Conservation (phyloP, 2,113 vertebrate species). For the Neolamprologus hecqui region DNA sequence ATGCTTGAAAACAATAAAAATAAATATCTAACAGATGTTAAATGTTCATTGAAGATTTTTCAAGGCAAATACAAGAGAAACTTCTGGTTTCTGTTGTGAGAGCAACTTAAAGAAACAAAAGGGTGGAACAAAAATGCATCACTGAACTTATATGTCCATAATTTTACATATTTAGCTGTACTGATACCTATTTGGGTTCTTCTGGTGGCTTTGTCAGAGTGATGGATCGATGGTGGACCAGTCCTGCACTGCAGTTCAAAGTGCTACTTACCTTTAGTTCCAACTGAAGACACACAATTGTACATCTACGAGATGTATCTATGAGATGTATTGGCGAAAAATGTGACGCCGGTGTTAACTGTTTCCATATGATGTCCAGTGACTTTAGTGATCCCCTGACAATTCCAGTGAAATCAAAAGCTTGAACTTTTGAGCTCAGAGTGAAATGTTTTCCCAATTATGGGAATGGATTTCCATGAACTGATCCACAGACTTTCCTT, state of each 20-base stretch:
- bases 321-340: neutral
- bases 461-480: neutral
- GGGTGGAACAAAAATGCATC: fast-evolving
- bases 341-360: neutral
- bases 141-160: neutral
- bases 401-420: neutral
- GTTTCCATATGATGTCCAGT: neutral
- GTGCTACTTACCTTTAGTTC: neutral
- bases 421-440: neutral
- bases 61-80: neutral
- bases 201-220: neutral
- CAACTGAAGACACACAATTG: neutral
- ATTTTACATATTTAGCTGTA: neutral
- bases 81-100: neutral
- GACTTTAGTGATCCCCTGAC: neutral
- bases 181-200: neutral
- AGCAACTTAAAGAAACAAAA: neutral
- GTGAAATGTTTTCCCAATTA: neutral
- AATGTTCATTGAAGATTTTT: neutral
- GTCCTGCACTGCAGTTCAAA: neutral
- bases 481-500: neutral
- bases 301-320: neutral
- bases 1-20: neutral
- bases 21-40: neutral
- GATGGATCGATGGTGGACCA: neutral